Evolutionary conservation across 2,888 invertebrate species (phyloP), one percentile per base, ranked within the genome.

Genomic region (Timema cristinae): DNA sequence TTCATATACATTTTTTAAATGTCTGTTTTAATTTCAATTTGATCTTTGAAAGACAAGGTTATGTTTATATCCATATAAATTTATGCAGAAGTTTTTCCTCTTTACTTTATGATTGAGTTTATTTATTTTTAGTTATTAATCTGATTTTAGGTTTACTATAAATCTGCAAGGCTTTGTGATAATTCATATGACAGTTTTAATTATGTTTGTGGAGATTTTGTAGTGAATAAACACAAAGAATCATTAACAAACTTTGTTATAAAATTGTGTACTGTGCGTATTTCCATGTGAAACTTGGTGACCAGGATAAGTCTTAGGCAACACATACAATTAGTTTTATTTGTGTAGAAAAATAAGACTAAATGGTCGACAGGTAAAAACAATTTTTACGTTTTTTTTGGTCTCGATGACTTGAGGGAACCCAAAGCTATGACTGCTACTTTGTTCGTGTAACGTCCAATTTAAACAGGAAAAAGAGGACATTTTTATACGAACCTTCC

Each of bases 371-470:
- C 32, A 47, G n/a, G 5, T 32, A 61, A n/a, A 61, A n/a, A 13
- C 11, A n/a, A 6, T 2, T n/a, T 10, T 47, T 61, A 4, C 5
- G n/a, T n/a, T n/a, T 61, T 61, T 61, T 61, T 2, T 6, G 47
- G 47, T n/a, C 16, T n/a, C n/a, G 7, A 61, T 61, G 61, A 10
- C n/a, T 61, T 13, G 7, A 16, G 61, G 10, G n/a, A 61, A 61
- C 61, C 61, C 15, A 61, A 2, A 15, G 61, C 16, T 32, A 10
- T 61, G 61, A 61, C 61, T 61, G n/a, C 47, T 61, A 61, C 61
- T n/a, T 61, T 61, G 16, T 15, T 32, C 61, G n/a, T n/a, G 61
- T 7, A 61, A 61, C 11, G 16, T 61, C n/a, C 47, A 61, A 61
- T 5, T 2, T 47, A 61, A 61, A 61, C 10, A 61, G 1, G n/a